Percentiles rank a stretch among this genome's conserved stretches.
phyloP scores from a whole-genome alignment of 2,888 invertebrate species.

The Linnaemya vulpina region DNA sequence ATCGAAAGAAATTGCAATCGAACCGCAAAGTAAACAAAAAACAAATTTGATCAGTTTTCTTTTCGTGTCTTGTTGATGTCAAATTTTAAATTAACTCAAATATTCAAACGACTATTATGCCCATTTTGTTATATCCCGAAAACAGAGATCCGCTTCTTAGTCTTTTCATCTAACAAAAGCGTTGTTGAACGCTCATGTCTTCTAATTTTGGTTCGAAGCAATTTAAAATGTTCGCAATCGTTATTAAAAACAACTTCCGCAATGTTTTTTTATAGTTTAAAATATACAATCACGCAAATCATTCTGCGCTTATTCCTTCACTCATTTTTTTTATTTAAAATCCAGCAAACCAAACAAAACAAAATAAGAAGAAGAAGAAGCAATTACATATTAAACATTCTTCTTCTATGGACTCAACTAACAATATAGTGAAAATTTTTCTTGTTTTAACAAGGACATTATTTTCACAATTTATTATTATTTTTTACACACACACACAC shows the following conservation, averaged over 20 bases:
- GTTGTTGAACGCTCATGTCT: neutral
- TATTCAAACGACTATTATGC: too few species aligned
- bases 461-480: conserved; percentile 57
- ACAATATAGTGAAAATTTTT: conserved; percentile 35
- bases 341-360: conserved; percentile 2
- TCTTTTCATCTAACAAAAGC: too few species aligned
- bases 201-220: neutral
- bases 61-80: too few species aligned
- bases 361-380: too few species aligned
- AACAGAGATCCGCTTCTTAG: neutral
- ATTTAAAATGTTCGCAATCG: neutral
- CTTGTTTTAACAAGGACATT: conserved; percentile 64
- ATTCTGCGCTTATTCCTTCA: neutral
- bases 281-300: conserved; percentile 44
- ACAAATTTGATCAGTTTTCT: too few species aligned
- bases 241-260: neutral
- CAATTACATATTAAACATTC: conserved; percentile 29
- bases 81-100: too few species aligned
- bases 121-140: neutral
- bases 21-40: too few species aligned
- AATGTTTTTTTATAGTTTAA: neutral
- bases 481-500: conserved; percentile 7
- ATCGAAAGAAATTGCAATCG: too few species aligned
- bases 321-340: neutral
- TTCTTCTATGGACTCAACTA: conserved; percentile 26